phyloP scores from a whole-genome alignment of 2,113 vertebrate species.

The Circaetus gallicus region DNA sequence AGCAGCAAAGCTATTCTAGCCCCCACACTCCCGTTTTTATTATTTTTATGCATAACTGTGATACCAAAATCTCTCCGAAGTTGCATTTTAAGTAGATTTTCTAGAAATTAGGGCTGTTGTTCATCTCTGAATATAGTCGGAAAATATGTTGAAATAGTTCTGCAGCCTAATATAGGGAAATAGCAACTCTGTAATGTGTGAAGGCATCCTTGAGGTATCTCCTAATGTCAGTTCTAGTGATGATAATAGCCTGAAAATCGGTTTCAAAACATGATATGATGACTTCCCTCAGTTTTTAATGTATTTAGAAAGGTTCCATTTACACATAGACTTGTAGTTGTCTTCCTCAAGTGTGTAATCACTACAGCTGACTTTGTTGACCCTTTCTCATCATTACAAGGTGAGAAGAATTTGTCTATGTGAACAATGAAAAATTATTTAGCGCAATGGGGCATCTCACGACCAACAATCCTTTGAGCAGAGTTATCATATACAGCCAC shows the following conservation, averaged over 20 bases:
- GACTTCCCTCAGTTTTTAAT: not conserved
- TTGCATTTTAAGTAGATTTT: not conserved
- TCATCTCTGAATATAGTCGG: not conserved
- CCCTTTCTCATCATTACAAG: not conserved
- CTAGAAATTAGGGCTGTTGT: not conserved
- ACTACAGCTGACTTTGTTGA: not conserved
- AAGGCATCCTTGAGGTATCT: not conserved
- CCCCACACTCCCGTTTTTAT: not conserved
- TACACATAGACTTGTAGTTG: not conserved
- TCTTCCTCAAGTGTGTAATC: not conserved
- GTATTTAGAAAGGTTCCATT: not conserved
- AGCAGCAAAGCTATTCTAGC: not conserved
- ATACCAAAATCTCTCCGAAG: not conserved
- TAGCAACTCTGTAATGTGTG: not conserved
- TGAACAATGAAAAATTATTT: not conserved
- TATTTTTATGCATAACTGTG: not conserved
- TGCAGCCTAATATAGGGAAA: not conserved
- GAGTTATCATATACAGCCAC: not conserved
- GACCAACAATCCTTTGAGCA: not conserved
- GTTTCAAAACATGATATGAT: not conserved
- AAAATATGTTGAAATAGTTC: not conserved
- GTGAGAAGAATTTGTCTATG: not conserved
- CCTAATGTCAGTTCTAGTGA: not conserved
- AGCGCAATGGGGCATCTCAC: not conserved
- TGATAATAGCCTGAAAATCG: conserved; percentile 7